A percentile compares a stretch with the other conserved stretches of the same genome.
Evolutionary conservation across 2,113 vertebrate species (phyloP).

Genomic region (Brienomyrus brachyistius): DNA sequence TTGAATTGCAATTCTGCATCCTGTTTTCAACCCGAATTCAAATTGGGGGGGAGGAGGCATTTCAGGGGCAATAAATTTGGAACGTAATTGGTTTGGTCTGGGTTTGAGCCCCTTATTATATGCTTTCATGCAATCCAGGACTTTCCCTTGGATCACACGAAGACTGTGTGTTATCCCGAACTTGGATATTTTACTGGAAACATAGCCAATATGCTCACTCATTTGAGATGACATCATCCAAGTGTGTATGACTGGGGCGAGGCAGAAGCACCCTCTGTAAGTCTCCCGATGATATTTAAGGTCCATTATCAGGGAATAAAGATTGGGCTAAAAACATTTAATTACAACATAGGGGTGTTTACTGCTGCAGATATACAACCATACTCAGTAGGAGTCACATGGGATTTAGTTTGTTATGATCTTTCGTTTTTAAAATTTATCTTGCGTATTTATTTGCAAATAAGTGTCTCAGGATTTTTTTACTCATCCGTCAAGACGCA

Average conservation of each 20-base stretch:
- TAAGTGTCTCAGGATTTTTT: neutral
- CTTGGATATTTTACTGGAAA: neutral
- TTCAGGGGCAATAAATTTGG: too few relatives aligned
- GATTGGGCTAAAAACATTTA: neutral
- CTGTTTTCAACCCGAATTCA: too few relatives aligned
- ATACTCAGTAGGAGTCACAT: too few relatives aligned
- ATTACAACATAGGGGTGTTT: neutral
- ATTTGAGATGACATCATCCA: neutral
- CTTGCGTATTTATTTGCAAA: neutral
- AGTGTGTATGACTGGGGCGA: neutral
- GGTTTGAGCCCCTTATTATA: too few relatives aligned
- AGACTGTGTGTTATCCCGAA: neutral
- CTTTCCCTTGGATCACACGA: neutral
- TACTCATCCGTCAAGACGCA: neutral
- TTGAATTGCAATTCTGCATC: too few relatives aligned
- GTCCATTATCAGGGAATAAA: neutral
- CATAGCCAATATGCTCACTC: neutral
- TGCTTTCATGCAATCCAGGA: too few relatives aligned
- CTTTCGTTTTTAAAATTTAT: neutral
- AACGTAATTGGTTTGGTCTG: too few relatives aligned
- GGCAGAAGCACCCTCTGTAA: neutral
- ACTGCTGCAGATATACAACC: neutral
- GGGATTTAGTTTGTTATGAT: neutral
- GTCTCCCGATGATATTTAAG: neutral
- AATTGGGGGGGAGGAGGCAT: too few relatives aligned